Base-by-base conservation (phyloP, 1,140 invertebrate genomes). In the Zaprionus ghesquierei region DNA sequence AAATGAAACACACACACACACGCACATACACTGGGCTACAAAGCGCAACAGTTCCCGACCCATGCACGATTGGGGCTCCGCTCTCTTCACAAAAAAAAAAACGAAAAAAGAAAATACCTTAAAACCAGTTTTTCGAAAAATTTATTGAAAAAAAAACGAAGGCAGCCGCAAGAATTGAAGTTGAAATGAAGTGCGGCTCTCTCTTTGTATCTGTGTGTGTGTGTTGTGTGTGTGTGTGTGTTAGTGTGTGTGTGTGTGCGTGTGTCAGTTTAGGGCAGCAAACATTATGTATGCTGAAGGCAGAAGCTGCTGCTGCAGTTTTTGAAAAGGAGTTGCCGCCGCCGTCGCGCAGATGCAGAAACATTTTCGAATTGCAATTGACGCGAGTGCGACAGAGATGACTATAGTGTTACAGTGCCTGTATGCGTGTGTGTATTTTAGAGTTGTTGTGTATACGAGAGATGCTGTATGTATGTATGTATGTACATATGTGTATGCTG, bases 91-190 rank as follows among this genome's bases (percentile, higher is more conserved):
- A 44, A 44, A 50, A 44, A 50, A 61, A 55, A 29, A 38, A 63
- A 49, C 66, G 31, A 54, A 69, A 89, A n/a, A 90, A 89, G 80
- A 89, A 84, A 89, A 87, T 85, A 91, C 86, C 90, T 91, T 89
- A 91, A 91, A 91, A 91, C 90, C 90, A 90, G 90, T 91, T 91
- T 85, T 87, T 86, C 59, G 63, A 78, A 86, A 86, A 79, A 75
- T 70, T 77, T 89, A 80, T 77, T 89, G 77, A 77, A 89, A 89
- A 81, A 77, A 61, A 79, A 73, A 74, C n/a, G 71, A 72, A 70
- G 23, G 58, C 61, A 56, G 62, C 74, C 60, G 61, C 59, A 66
- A 82, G 79, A 87, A 87, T 79, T 89, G 84, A 87, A 89, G 82
- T 89, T 82, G 72, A 87, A 89, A 82, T 86, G 75, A 86, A 86